These are phyloP conservation scores for Opisthocomus hoazin DNA, from an alignment of 2,113 vertebrate species.

Conservation along the genomic window DNA sequence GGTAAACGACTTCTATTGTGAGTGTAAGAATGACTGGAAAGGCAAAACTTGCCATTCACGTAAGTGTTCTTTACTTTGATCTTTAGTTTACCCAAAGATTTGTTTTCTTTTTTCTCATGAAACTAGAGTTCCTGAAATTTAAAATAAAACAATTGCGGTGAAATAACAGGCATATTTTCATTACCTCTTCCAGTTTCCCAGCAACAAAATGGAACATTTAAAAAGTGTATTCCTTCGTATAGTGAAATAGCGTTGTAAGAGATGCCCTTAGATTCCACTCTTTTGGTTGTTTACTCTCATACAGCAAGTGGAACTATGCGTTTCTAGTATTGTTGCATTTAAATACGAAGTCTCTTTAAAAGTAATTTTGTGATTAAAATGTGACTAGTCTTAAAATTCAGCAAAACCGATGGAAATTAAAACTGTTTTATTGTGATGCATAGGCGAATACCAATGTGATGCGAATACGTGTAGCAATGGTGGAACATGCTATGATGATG, in stretches of 20 bases:
- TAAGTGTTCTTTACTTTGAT: slow-evolving; percentile 71
- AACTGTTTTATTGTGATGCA: background rate
- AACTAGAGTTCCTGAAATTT: slow-evolving; percentile 46
- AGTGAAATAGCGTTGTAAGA: background rate
- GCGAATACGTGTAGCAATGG: slow-evolving; percentile 89
- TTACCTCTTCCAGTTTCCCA: background rate
- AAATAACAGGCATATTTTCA: background rate
- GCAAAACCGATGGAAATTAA: background rate
- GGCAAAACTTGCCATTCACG: slow-evolving; percentile 94
- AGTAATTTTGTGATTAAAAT: background rate
- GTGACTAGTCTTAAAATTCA: background rate
- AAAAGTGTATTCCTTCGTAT: background rate
- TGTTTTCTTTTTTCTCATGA: background rate
- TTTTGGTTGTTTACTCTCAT: background rate
- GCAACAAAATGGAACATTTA: background rate
- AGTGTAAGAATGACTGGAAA: slow-evolving; percentile 90
- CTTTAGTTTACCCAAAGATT: background rate
- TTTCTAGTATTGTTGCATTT: background rate
- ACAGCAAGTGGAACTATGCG: background rate
- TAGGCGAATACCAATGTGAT: slow-evolving; percentile 94
- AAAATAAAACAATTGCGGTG: background rate
- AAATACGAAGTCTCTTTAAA: background rate
- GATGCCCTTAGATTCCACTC: background rate
- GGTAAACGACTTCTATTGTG: slow-evolving; percentile 91
- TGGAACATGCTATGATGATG: slow-evolving; percentile 88